These are phyloP conservation scores for Toxonevra muliebris DNA, from an alignment of 2,888 invertebrate species.

Conservation along the genomic window DNA sequence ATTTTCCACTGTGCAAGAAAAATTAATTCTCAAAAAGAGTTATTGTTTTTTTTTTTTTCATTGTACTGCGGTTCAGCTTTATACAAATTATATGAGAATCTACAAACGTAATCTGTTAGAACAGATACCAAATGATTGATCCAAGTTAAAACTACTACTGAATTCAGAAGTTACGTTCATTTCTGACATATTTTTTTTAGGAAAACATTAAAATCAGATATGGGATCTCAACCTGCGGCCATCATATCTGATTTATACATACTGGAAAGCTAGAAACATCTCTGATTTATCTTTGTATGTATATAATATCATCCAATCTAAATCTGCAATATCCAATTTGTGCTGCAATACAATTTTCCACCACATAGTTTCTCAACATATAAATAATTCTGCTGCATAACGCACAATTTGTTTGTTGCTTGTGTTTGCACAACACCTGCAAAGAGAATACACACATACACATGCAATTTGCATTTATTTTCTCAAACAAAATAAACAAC, in stretches of 20 bases:
- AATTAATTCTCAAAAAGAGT: too few species aligned
- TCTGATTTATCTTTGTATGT: not conserved
- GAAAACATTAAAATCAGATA: too few species aligned
- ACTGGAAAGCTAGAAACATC: not conserved
- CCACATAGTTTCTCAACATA: slow-evolving; percentile 35
- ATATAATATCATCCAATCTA: slow-evolving; percentile 10
- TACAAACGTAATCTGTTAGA: too few species aligned
- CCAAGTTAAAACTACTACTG: too few species aligned
- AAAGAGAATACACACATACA: not conserved
- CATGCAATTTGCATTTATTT: not conserved
- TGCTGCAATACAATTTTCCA: slow-evolving; percentile 41
- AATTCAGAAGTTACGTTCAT: too few species aligned
- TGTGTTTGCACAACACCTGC: not conserved
- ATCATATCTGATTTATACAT: not conserved
- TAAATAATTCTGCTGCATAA: slow-evolving; percentile 37
- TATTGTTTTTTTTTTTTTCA: too few species aligned
- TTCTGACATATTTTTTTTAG: too few species aligned
- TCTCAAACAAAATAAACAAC: slow-evolving; percentile 6
- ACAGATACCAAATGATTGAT: too few species aligned
- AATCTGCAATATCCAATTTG: slow-evolving; percentile 41
- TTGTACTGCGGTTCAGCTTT: too few species aligned
- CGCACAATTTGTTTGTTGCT: not conserved
- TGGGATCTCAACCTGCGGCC: not conserved
- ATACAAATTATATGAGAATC: too few species aligned
- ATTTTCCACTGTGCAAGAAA: too few species aligned